phyloP scores from a whole-genome alignment of 2,113 vertebrate genomes.

The Leucosticte australis region DNA sequence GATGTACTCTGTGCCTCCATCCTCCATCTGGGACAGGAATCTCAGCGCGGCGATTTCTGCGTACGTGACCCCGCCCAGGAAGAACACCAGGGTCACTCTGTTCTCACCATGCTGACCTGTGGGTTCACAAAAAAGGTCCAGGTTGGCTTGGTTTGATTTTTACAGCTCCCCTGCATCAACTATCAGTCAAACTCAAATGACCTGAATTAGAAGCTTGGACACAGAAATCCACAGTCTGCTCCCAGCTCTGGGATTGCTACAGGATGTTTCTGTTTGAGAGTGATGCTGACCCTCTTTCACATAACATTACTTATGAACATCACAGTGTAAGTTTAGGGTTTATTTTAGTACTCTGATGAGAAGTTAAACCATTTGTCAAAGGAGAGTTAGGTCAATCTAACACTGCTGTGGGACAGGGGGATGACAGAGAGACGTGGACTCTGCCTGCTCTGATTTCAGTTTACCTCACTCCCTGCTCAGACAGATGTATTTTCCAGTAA shows the following conservation, averaged over 20 bases:
- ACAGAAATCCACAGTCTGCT: not conserved
- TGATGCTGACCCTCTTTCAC: not conserved
- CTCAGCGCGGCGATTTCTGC: constrained; percentile 94
- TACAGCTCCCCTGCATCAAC: not conserved
- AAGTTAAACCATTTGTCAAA: not conserved
- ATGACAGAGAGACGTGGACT: not conserved
- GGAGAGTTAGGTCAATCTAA: not conserved
- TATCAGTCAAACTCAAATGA: not conserved
- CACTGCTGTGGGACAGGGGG: not conserved
- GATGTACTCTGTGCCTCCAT: constrained; percentile 93
- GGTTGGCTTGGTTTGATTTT: not conserved
- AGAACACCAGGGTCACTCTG: constrained; percentile 92
- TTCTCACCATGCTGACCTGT: constrained; percentile 96
- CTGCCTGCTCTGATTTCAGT: not conserved
- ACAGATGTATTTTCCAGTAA: not conserved
- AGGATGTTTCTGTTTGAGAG: not conserved
- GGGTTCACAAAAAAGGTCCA: not conserved
- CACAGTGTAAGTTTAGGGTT: not conserved
- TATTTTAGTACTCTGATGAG: not conserved
- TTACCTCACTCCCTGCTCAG: not conserved
- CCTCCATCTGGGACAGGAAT: constrained; percentile 96
- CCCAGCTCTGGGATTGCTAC: not conserved
- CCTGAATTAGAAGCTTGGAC: not conserved
- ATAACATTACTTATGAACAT: not conserved
- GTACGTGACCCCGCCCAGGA: constrained; percentile 92